Evolutionary conservation across 2,888 invertebrate genomes (phyloP).

Genomic region (Acanthosepion esculentum): DNA sequence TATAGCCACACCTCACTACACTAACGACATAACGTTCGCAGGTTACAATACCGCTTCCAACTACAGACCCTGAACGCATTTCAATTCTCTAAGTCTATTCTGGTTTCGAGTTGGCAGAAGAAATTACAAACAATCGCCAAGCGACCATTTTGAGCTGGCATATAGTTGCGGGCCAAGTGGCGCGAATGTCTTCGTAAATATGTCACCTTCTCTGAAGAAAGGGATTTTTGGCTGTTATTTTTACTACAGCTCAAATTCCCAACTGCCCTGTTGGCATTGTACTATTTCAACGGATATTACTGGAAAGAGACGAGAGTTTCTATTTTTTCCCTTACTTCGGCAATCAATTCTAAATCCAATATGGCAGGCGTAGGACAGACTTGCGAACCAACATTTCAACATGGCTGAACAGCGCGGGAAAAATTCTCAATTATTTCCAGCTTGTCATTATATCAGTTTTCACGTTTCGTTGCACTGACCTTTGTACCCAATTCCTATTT

Average conservation of each 20-base stretch:
- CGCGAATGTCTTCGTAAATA: background rate
- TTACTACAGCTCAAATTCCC: background rate
- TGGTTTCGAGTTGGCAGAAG: background rate
- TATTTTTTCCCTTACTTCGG: background rate
- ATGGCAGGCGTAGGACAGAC: background rate
- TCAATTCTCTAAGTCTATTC: background rate
- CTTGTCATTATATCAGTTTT: background rate
- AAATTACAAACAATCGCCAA: background rate
- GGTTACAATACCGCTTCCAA: background rate
- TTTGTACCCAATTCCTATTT: background rate
- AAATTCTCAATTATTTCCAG: background rate
- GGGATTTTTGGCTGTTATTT: background rate
- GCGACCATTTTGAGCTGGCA: background rate
- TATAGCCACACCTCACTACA: background rate
- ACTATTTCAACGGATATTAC: background rate
- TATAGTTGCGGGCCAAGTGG: background rate
- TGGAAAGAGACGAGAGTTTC: background rate
- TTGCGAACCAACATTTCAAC: background rate
- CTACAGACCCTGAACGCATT: background rate
- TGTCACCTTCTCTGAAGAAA: background rate
- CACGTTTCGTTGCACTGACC: background rate
- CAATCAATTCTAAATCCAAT: constrained; percentile 33
- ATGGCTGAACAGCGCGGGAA: background rate
- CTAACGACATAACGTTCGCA: background rate
- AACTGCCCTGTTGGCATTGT: background rate